Conservation (phyloP, 2,888 invertebrate genomes). For the Ochropacha duplaris region DNA sequence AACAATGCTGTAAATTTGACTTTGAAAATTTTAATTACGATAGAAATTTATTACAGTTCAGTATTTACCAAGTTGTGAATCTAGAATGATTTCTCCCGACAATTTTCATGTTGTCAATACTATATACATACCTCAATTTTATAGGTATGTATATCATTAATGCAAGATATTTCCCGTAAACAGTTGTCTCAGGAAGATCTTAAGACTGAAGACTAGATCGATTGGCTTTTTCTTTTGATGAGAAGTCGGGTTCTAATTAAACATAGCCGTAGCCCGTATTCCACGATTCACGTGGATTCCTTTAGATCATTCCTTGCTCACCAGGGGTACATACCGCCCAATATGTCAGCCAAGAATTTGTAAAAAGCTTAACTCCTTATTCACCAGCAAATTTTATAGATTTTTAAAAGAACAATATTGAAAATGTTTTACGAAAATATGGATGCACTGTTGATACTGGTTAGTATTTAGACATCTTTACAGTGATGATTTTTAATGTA, state of each 20-base stretch:
- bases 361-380: background rate
- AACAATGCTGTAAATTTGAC: background rate
- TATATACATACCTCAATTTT: background rate
- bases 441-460: background rate
- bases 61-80: no score
- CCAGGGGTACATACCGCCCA: background rate
- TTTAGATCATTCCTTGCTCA: conserved; percentile 4
- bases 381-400: background rate
- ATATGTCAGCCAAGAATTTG: background rate
- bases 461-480: background rate
- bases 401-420: background rate
- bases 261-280: background rate
- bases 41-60: no score
- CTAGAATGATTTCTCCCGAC: background rate
- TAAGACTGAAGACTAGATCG: background rate
- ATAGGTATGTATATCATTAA: background rate
- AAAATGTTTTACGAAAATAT: background rate
- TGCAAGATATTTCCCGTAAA: background rate
- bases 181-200: background rate
- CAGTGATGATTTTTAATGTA: background rate
- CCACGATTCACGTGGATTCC: background rate
- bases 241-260: conserved; percentile 1
- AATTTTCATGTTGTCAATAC: background rate
- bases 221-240: background rate
- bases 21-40: no score